Evolutionary conservation across 2,888 invertebrate species (phyloP), one percentile per base, ranked within the genome.

Genomic region (Eucriotettix oculatus): DNA sequence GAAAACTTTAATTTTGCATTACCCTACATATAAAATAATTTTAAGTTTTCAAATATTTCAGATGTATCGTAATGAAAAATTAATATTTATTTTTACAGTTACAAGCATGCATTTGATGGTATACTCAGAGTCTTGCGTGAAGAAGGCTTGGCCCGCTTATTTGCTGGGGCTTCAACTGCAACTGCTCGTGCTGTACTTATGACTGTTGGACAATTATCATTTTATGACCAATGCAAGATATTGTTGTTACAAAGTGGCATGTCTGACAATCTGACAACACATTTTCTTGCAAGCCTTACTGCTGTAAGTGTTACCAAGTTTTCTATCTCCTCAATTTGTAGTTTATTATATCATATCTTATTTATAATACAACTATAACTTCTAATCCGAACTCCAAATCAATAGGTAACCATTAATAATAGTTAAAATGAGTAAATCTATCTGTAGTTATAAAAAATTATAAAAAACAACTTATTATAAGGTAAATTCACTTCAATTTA

Each of bases 121-220:
- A 69, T 98, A 41, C 77, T 83, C 62, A 79, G 86, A 64, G 93
- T 99, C 1, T 82, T 82, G 57, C 76, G 77, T 16, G 83, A 87
- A 65, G 98, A 98, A 73, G 96, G 96, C 1, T 72, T 90, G 10
- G 65, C 72, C 1, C 80, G 85, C 60, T 78, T 97, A 57, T 98
- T 96, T 77, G 85, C 86, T 58, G 98, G 98, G 0, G 92, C 90
- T 10, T 80, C 86, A 0, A 95, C 93, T 74, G 96, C 96, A 0
- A 91, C 93, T 52, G 78, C 81, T 42, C 81, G 99, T 68, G 97
- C 98, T 11, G 81, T 88, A 5, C 79, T 98, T 44, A 97, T 99
- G 88, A 99, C 98, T 10, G 87, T 99, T 62, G 99, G 98, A 0
- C 98, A 99, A 71, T 79, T 99, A 29, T 90, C 96, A 2, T 97